phyloP scores from a whole-genome alignment of 2,113 vertebrate genomes.

The Eupsittula cactorum region DNA sequence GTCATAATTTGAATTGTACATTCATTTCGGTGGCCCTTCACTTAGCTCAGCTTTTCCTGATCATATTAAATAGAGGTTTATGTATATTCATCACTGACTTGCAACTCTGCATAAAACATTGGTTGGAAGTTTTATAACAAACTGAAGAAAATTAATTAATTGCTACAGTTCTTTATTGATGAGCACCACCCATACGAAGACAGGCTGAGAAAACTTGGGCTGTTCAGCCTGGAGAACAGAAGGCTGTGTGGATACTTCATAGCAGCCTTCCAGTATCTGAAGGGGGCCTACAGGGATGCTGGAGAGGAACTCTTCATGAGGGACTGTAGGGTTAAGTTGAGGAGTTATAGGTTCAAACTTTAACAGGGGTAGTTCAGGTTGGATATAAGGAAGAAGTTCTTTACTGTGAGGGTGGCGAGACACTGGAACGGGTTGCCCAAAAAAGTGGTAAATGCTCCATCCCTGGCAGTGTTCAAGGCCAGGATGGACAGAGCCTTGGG shows the following conservation, averaged over 20 bases:
- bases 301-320: neutral
- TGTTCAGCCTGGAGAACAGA: neutral
- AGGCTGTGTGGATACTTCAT: neutral
- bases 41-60: neutral
- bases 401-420: neutral
- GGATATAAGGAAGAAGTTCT: neutral
- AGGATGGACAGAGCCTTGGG: neutral
- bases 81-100: neutral
- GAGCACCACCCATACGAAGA: neutral
- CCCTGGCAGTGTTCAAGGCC: neutral
- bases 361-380: neutral
- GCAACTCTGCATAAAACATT: neutral
- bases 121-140: neutral
- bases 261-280: neutral
- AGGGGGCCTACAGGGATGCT: neutral
- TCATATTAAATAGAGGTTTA: neutral
- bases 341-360: neutral
- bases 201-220: neutral
- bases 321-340: neutral
- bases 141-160: neutral
- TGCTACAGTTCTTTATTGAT: neutral
- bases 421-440: neutral
- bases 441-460: neutral
- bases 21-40: neutral
- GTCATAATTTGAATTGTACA: neutral